These are phyloP conservation scores for Apostichopus parvimensis DNA, from an alignment of 35 echinoderm and acorn worm genomes.

Conservation along the genomic window DNA sequence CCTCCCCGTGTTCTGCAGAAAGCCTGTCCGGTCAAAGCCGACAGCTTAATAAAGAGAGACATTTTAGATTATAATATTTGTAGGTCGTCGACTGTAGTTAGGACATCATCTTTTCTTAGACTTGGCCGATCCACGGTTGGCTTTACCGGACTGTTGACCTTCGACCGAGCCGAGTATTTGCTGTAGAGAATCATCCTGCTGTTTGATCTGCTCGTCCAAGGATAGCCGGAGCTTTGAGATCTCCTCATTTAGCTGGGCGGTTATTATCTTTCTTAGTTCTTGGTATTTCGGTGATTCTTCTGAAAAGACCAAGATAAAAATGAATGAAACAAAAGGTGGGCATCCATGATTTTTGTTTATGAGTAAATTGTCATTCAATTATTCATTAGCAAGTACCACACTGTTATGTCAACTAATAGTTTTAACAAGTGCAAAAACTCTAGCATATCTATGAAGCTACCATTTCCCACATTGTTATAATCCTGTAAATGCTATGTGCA, in stretches of 20 bases:
- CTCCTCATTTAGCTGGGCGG: conserved; percentile 80
- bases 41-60: neutral
- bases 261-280: conserved; percentile 88
- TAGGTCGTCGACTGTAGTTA: neutral
- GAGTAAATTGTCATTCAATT: too few relatives aligned
- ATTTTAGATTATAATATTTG: neutral
- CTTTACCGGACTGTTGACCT: conserved; percentile 19
- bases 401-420: too few relatives aligned
- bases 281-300: conserved; percentile 76
- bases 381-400: too few relatives aligned
- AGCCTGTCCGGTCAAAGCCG: neutral
- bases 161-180: conserved; percentile 70
- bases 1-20: neutral
- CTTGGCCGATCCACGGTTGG: conserved; percentile 56
- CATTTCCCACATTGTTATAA: too few relatives aligned
- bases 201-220: conserved; percentile 80
- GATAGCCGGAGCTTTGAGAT: conserved; percentile 71
- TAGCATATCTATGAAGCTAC: too few relatives aligned
- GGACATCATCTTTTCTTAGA: conserved; percentile 64
- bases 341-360: too few relatives aligned
- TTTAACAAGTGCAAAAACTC: too few relatives aligned
- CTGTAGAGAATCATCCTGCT: conserved; percentile 85
- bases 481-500: too few relatives aligned
- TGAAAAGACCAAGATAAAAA: neutral
- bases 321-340: too few relatives aligned